Evolutionary conservation across 2,113 vertebrate species (phyloP).

Genomic region (Hyaena hyaena): DNA sequence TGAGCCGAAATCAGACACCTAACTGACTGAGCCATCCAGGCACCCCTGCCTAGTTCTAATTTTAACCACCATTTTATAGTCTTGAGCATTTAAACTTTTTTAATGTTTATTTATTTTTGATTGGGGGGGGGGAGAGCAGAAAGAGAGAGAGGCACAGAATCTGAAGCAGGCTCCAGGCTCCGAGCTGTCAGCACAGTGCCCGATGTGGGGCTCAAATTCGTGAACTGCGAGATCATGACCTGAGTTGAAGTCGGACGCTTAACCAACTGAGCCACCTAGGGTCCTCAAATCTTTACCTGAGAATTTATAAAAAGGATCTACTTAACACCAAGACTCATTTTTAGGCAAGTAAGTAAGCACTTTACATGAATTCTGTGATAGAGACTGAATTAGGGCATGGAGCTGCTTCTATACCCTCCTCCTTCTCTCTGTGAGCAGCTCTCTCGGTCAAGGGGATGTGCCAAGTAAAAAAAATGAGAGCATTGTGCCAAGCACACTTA

Average conservation of each 20-base stretch:
- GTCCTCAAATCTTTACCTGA: not conserved
- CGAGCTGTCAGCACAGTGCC: too few species aligned
- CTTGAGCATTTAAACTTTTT: not conserved
- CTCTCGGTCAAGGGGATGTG: too few species aligned
- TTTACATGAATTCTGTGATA: not conserved
- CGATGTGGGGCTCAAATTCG: too few species aligned
- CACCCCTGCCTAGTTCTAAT: not conserved
- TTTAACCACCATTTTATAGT: not conserved
- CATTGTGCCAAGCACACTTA: not conserved
- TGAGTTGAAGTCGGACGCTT: too few species aligned
- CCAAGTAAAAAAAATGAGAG: not conserved
- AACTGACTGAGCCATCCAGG: too few species aligned
- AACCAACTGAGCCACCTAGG: too few species aligned
- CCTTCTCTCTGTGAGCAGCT: not conserved
- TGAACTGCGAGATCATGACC: too few species aligned
- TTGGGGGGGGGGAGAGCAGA: too few species aligned
- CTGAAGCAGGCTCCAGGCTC: too few species aligned
- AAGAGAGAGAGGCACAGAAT: too few species aligned
- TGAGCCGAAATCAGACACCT: too few species aligned
- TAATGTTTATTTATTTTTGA: too few species aligned
- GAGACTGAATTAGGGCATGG: not conserved
- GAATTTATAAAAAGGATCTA: not conserved
- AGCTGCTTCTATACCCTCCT: rapidly evolving
- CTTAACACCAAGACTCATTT: not conserved
- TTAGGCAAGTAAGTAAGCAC: not conserved